Evolutionary conservation across 2,797 vertebrate genomes (phyloP).

Genomic region (Malurus leucopterus): DNA sequence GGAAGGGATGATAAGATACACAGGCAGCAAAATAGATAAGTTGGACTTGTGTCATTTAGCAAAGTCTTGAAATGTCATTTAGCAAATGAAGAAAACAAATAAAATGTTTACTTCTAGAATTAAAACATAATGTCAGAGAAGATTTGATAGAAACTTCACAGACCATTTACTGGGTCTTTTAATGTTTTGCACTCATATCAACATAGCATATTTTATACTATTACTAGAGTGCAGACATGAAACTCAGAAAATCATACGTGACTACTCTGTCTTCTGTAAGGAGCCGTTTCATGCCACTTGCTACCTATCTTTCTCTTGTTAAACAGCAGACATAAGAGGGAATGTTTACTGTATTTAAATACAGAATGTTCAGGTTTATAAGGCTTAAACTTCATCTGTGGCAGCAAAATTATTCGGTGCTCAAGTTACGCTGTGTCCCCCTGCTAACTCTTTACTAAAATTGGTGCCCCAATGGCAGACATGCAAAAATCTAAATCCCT

Average conservation of each 20-base stretch:
- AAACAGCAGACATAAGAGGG: neutral
- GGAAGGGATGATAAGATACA: accelerated
- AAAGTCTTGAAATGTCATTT: neutral
- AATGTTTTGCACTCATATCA: neutral
- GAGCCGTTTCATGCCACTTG: neutral
- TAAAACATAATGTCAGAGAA: neutral
- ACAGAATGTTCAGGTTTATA: conserved; percentile 12
- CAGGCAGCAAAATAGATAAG: accelerated
- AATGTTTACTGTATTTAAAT: conserved; percentile 10
- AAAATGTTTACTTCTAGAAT: neutral
- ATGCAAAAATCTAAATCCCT: conserved; percentile 67
- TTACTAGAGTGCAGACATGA: neutral
- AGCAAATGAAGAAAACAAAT: neutral
- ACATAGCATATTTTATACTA: neutral
- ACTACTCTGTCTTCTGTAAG: neutral
- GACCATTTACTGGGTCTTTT: neutral
- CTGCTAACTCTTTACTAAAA: conserved; percentile 51
- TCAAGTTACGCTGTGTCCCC: conserved; percentile 42
- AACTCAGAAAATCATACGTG: neutral
- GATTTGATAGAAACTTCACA: neutral
- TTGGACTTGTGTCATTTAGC: neutral
- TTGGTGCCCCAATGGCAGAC: conserved; percentile 55
- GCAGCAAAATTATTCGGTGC: conserved; percentile 17
- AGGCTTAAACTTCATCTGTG: conserved; percentile 17
- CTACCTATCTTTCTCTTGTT: neutral